These are phyloP conservation scores for Sylvietta virens DNA, from an alignment of 2,113 vertebrate species.

Conservation along the genomic window DNA sequence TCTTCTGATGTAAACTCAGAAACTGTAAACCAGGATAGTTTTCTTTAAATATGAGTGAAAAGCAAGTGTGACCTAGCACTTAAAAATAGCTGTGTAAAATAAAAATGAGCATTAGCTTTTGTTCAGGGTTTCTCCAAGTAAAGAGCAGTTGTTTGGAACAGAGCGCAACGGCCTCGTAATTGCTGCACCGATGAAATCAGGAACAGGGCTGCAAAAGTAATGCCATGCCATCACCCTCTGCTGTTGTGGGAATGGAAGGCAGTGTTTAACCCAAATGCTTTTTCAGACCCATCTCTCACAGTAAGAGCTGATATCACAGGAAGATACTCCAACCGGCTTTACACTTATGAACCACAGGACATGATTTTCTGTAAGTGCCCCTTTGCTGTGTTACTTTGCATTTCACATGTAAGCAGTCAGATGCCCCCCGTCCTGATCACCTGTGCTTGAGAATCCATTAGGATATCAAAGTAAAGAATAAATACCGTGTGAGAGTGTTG, in stretches of 20 bases:
- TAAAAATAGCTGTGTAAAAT: neutral
- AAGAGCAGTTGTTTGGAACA: neutral
- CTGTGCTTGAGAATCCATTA: neutral
- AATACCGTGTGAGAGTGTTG: neutral
- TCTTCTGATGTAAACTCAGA: neutral
- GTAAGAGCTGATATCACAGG: constrained; percentile 89
- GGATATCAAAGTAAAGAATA: neutral
- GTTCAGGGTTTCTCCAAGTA: neutral
- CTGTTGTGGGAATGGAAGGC: neutral
- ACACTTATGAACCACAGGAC: constrained; percentile 86
- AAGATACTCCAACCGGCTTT: constrained; percentile 85
- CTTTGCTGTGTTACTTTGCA: neutral
- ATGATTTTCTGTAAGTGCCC: constrained; percentile 77
- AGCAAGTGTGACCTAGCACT: neutral
- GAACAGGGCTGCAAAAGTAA: neutral
- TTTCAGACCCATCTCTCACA: constrained; percentile 89
- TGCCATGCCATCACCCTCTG: fast-evolving
- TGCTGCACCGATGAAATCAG: neutral
- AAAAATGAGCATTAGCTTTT: neutral
- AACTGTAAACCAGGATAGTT: neutral
- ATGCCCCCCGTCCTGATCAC: neutral
- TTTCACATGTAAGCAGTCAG: neutral
- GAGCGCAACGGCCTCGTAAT: fast-evolving
- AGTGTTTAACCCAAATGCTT: neutral
- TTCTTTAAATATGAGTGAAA: neutral